Evolutionary conservation across 64 coral and sea anemone species (phyloP).

Genomic region (Montipora sp.): DNA sequence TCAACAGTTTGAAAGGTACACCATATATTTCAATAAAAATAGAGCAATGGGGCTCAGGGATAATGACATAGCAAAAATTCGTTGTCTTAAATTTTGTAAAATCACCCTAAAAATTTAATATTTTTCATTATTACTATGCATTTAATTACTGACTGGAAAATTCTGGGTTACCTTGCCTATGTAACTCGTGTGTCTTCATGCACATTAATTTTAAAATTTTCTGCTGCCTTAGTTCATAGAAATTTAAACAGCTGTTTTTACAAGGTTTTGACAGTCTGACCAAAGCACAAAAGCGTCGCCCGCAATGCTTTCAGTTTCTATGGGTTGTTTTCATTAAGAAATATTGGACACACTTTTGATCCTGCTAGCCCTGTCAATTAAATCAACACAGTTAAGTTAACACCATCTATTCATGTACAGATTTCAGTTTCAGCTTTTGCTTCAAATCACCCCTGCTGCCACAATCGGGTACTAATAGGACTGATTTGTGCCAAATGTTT

Average conservation of each 20-base stretch:
- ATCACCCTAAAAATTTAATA: background rate
- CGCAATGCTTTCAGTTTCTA: constrained; percentile 3
- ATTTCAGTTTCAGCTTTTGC: constrained; percentile 11
- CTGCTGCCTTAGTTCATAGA: constrained; percentile 10
- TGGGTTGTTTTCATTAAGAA: background rate
- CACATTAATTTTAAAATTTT: constrained; percentile 16
- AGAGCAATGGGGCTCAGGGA: background rate
- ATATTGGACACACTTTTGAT: constrained; percentile 8
- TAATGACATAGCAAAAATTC: constrained; percentile 5
- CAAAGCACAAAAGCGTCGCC: background rate
- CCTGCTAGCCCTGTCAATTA: constrained; percentile 2
- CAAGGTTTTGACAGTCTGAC: constrained; percentile 2
- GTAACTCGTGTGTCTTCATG: constrained; percentile 4
- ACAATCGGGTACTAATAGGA: background rate
- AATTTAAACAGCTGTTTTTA: constrained; percentile 5
- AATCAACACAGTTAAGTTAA: background rate
- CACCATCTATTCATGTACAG: constrained; percentile 14
- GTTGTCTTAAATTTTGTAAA: background rate
- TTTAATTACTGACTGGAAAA: background rate
- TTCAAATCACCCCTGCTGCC: background rate
- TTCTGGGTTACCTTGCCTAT: background rate
- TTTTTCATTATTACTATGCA: background rate
- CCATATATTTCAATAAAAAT: constrained; percentile 1
- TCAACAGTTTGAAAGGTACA: constrained; percentile 17
- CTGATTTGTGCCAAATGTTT: background rate